Conservation (phyloP, 1,140 invertebrate species). For the Triops cancriformis region DNA sequence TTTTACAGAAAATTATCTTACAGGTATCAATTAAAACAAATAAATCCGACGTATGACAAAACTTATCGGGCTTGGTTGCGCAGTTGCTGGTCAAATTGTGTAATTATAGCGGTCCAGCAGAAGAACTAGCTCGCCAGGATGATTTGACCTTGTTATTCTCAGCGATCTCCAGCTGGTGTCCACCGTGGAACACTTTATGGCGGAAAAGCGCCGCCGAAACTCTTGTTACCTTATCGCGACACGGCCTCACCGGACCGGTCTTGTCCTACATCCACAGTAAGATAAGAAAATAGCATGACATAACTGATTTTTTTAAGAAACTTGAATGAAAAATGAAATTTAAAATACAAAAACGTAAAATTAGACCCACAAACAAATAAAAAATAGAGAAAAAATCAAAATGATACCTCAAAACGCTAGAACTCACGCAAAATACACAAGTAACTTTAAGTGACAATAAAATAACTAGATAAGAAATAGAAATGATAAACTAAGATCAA, state of each 20-base stretch:
- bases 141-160: constrained; percentile 91
- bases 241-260: constrained; percentile 83
- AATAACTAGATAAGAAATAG: too few relatives aligned
- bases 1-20: constrained; percentile 93
- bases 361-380: too few relatives aligned
- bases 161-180: constrained; percentile 91
- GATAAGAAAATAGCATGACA: constrained; percentile 33
- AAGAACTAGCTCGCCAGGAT: constrained; percentile 93
- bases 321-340: too few relatives aligned
- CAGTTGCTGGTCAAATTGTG: constrained; percentile 88
- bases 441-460: too few relatives aligned
- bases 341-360: too few relatives aligned
- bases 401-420: too few relatives aligned
- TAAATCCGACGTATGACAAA: constrained; percentile 25
- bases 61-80: constrained; percentile 11
- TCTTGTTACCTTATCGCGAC: constrained; percentile 86
- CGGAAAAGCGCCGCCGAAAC: constrained; percentile 94
- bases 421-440: too few relatives aligned
- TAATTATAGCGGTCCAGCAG: constrained; percentile 81
- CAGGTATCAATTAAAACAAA: constrained; percentile 51
- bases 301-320: not conserved
- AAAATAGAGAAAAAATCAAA: too few relatives aligned
- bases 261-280: constrained; percentile 95
- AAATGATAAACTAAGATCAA: too few relatives aligned
- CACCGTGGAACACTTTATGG: constrained; percentile 87